Conservation (phyloP, 2,113 vertebrate genomes). For the Podiceps cristatus region DNA sequence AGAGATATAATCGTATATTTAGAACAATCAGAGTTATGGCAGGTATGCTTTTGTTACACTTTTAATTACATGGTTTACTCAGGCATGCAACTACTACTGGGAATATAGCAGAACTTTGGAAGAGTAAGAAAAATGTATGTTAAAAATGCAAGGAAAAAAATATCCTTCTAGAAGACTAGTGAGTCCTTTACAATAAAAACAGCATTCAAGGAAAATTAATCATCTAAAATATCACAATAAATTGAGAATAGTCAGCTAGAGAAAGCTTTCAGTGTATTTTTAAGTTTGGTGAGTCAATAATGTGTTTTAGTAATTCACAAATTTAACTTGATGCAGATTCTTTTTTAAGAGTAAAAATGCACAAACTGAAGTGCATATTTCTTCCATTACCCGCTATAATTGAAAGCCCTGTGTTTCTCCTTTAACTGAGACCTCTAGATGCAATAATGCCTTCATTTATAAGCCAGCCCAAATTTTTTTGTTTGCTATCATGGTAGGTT, state of each 20-base stretch:
- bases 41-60: background rate
- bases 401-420: background rate
- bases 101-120: background rate
- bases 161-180: background rate
- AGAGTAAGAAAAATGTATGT: background rate
- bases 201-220: background rate
- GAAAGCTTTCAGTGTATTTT: background rate
- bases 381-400: background rate
- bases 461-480: background rate
- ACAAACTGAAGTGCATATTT: background rate
- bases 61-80: slow-evolving; percentile 3
- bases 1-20: background rate
- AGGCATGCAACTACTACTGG: background rate
- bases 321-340: background rate
- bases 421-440: background rate
- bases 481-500: background rate
- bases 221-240: background rate
- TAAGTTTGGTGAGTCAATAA: background rate
- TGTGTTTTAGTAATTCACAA: background rate
- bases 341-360: background rate
- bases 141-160: background rate
- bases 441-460: background rate
- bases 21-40: background rate
- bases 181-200: background rate
- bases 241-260: background rate